Base-by-base conservation (phyloP, 2,797 vertebrate species). In the Basileuterus tristriatus region DNA sequence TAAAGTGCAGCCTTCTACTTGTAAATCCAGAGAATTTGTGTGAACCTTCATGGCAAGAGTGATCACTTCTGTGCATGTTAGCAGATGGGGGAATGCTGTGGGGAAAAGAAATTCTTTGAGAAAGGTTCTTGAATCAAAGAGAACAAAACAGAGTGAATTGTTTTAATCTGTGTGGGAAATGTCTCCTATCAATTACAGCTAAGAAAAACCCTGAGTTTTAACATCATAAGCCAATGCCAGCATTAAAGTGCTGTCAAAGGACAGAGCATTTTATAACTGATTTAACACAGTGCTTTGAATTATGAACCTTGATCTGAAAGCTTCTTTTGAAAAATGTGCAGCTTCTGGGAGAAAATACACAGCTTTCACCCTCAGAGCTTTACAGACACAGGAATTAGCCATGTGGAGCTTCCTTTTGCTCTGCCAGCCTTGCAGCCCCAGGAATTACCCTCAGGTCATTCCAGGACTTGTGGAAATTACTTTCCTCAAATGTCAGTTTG, bases 1-100 rank as follows among this genome's bases (percentile, higher is more conserved):
- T 63, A 98, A 95, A 43, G 68, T 86, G 63, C 95, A 97, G 55
- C 94, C 97, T 0, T 86, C 81, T 41, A 94, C 65, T 91, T 98
- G 98, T 10, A 98, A 14, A 23, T 94, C 76, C 0, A 90, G 67
- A 82, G 91, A 74, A 79, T 89, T 63, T 34, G 29, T 24, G 1
- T 98, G 98, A 37, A 56, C 93, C 62, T 70, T 88, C 97, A 98
- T 91, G 43, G 95, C 52, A 41, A 3, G 9, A 16, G 53, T 5
- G 26, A 98, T 41, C 36, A 86, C 9, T 5, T 92, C 89, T 29
- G 96, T 69, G 49, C 97, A 37, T 8, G 27, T 84, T 0, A 4
- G 20, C 9, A 94, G 67, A 18, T 29, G 53, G 11, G 77, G 60
- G 11, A 87, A 50, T 22, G 89, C 97, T 98, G 87, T 3, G 6